These are phyloP conservation scores for Sitta carolinensis DNA, from an alignment of 2,797 vertebrate species.

Conservation along the genomic window DNA sequence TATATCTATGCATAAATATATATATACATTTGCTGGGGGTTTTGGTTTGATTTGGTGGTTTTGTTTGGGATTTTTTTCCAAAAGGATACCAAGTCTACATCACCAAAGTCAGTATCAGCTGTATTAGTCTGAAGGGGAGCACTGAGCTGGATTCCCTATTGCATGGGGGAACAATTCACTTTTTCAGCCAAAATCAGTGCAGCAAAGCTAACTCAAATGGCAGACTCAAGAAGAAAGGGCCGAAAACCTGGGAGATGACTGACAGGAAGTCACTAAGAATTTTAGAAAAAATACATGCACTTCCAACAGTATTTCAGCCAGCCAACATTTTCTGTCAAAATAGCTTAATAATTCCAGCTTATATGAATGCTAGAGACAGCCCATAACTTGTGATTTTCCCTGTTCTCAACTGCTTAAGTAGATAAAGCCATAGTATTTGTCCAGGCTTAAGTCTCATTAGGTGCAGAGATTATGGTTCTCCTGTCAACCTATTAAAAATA, in stretches of 20 bases:
- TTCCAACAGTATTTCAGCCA: neutral
- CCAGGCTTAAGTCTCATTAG: neutral
- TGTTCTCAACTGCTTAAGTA: neutral
- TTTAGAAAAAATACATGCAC: neutral
- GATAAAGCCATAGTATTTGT: neutral
- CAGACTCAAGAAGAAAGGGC: neutral
- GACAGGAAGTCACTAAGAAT: neutral
- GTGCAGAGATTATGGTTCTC: neutral
- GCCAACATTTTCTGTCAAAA: neutral
- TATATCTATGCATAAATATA: neutral
- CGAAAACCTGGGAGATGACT: neutral
- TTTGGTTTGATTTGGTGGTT: neutral
- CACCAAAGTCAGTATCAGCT: neutral
- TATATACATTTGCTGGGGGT: rapidly evolving
- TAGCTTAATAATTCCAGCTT: neutral
- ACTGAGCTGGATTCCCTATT: neutral
- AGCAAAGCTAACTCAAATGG: neutral
- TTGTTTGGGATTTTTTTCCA: neutral
- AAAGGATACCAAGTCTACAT: neutral
- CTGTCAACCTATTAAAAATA: neutral
- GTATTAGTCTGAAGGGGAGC: neutral
- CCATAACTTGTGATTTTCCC: neutral
- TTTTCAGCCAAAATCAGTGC: neutral
- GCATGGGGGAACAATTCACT: neutral
- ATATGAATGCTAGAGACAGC: neutral